Evolutionary conservation across 1,140 invertebrate genomes (phyloP), one percentile per base, ranked within the genome.

Genomic region (Apocrypta bakeri): DNA sequence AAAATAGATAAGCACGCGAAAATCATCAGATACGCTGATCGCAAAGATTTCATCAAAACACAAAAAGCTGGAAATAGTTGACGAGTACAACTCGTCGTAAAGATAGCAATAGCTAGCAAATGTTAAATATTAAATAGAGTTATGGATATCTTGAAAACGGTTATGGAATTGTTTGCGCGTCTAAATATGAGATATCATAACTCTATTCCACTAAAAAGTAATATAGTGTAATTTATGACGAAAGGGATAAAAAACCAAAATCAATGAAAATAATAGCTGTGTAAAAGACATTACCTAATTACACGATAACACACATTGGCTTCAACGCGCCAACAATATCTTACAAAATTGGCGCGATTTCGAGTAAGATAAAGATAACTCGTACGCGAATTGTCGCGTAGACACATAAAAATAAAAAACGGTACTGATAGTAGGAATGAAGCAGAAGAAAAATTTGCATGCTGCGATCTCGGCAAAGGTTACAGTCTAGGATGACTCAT

Each of bases 341-440:
- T 73, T 4, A 12, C 37, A 81, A 37, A 29, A 25, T 68, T n/a
- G 14, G 61, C 69, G 69, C 27, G 24, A 66, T 3, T 21, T 17
- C 25, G 25, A 25, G 37, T 12, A 73, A 40, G 29, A 40, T 40
- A 40, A 33, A 27, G 33, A 1, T 6, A n/a, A 61, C 48, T 74
- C 37, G 56, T 24, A 74, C 56, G 33, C 71, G 33, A 74, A 74
- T 64, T 66, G 9, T 33, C 48, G 31, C 40, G 33, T n/a, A n/a
- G 71, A 21, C 40, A 1, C 29, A 21, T 79, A 79, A 72, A 79
- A 72, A 12, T 72, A 6, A 31, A 68, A 74, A 74, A n/a, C n/a
- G n/a, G n/a, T n/a, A n/a, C n/a, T n/a, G 37, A 66, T 63, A 76
- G 21, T n/a, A 2, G n/a, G 8, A 12, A 14, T 25, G 17, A 66